A percentile compares a stretch with the other conserved stretches of the same genome.
Conservation (phyloP, 1,140 invertebrate species). For the Pseudomyrmex cubaensis region DNA sequence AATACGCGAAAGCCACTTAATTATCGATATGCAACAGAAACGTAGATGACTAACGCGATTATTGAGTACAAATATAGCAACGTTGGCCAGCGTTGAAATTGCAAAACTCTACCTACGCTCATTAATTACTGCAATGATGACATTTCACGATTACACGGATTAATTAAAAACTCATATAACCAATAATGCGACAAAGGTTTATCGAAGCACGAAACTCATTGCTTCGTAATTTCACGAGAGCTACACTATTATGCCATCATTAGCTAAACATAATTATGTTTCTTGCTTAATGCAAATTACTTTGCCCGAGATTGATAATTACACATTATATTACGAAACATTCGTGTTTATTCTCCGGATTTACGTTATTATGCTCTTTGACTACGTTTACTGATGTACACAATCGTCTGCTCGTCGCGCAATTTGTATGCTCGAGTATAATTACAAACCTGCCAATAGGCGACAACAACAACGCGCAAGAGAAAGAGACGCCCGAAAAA, state of each 20-base stretch:
- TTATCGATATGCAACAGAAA: slow-evolving; percentile 30
- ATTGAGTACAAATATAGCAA: slow-evolving; percentile 53
- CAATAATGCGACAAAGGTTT: slow-evolving; percentile 57
- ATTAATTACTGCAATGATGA: slow-evolving; percentile 61
- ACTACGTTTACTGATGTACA: slow-evolving; percentile 56
- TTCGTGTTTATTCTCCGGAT: slow-evolving; percentile 55
- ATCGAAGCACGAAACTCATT: slow-evolving; percentile 54
- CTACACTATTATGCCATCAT: slow-evolving; percentile 57
- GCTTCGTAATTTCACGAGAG: slow-evolving; percentile 52
- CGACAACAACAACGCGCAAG: slow-evolving; percentile 11
- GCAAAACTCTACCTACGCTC: slow-evolving; percentile 42
- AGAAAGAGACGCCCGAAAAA: slow-evolving; percentile 21
- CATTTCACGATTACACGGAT: slow-evolving; percentile 41
- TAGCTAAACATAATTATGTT: slow-evolving; percentile 61
- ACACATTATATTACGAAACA: slow-evolving; percentile 58
- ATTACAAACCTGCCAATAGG: slow-evolving; percentile 55
- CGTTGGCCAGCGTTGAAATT: slow-evolving; percentile 34
- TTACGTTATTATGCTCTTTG: slow-evolving; percentile 57
- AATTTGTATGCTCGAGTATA: slow-evolving; percentile 54
- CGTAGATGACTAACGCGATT: slow-evolving; percentile 60
- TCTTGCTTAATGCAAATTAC: slow-evolving; percentile 61
- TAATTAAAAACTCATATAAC: slow-evolving; percentile 65
- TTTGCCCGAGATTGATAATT: slow-evolving; percentile 59
- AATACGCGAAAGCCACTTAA: slow-evolving; percentile 32
- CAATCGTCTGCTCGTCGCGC: slow-evolving; percentile 47